phyloP scores from a whole-genome alignment of 2,888 invertebrate species.

The Phorcus lineatus region DNA sequence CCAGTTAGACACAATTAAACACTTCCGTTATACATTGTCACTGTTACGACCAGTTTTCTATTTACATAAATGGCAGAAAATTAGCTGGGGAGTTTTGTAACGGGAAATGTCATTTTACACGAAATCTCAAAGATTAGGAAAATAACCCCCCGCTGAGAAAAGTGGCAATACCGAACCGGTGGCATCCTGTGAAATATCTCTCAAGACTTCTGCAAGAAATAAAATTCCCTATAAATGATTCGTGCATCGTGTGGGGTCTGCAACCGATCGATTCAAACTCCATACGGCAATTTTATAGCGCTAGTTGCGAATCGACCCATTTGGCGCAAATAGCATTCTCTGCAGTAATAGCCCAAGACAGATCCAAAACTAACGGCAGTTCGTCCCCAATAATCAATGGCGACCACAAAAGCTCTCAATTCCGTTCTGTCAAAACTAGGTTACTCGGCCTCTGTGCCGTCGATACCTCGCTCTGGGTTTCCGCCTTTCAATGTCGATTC shows the following conservation, averaged over 20 bases:
- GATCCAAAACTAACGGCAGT: background rate
- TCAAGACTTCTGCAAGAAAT: background rate
- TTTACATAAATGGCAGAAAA: no score
- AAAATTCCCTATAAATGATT: constrained; percentile 5
- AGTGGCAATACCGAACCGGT: background rate
- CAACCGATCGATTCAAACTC: background rate
- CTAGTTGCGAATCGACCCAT: background rate
- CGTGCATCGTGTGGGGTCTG: background rate
- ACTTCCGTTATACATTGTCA: no score
- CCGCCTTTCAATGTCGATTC: background rate
- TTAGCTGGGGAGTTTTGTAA: no score
- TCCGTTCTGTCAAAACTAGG: background rate
- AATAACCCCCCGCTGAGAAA: background rate
- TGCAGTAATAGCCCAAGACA: constrained; percentile 2
- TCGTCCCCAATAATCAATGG: background rate
- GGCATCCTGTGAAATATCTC: background rate
- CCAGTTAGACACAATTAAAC: no score
- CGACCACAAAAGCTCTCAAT: background rate
- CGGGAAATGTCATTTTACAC: no score
- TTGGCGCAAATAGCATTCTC: constrained; percentile 1
- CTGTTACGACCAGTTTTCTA: no score
- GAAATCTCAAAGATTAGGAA: background rate
- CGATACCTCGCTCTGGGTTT: background rate
- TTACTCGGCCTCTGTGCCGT: background rate
- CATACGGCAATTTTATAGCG: background rate